phyloP scores from a whole-genome alignment of 1,140 invertebrate genomes.

The Nephotettix cincticeps region DNA sequence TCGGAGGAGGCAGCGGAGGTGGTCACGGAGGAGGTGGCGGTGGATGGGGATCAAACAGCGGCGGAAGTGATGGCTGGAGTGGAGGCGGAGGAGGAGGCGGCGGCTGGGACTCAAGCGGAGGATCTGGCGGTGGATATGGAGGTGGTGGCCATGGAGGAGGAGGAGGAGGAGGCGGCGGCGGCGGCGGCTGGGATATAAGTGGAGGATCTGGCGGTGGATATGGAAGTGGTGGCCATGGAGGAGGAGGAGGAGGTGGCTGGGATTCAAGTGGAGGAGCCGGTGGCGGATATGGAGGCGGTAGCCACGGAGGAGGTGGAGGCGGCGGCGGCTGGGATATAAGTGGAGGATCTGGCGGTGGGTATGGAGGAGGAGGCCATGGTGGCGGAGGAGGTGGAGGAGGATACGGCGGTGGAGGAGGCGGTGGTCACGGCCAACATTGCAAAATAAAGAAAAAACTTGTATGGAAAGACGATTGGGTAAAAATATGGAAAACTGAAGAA shows the following conservation, averaged over 20 bases:
- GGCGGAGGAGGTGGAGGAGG: background rate
- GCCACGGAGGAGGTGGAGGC: background rate
- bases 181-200: background rate
- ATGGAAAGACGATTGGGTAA: conserved; percentile 50
- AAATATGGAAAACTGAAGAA: conserved; percentile 57
- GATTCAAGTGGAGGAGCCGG: background rate
- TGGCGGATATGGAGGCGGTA: background rate
- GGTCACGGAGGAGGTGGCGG: background rate
- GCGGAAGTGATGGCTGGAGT: background rate
- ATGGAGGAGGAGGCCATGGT: background rate
- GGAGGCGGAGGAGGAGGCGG: background rate
- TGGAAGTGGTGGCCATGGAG: background rate
- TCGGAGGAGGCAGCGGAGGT: background rate
- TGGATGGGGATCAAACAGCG: background rate
- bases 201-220: background rate
- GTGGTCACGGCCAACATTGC: conserved; percentile 40
- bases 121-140: background rate
- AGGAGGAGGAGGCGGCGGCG: background rate
- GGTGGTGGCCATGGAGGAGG: background rate
- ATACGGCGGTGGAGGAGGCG: background rate
- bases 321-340: background rate
- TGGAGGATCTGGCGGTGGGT: background rate
- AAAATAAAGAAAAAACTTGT: conserved; percentile 51
- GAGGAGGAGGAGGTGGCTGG: background rate
- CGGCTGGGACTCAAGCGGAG: background rate